Conservation (phyloP, 1,140 invertebrate genomes). For the Tetragnatha versicolor region DNA sequence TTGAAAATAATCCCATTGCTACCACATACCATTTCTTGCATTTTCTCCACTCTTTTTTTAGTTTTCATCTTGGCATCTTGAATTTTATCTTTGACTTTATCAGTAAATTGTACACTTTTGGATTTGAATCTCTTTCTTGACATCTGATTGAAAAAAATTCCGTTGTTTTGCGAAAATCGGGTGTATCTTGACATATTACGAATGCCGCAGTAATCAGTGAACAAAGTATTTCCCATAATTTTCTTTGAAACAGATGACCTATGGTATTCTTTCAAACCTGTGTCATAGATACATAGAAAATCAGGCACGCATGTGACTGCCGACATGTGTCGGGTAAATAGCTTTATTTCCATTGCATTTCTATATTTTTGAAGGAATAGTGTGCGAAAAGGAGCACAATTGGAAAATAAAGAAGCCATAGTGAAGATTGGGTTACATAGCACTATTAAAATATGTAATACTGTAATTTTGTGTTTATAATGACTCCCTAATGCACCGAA, state of each 20-base stretch:
- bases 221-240: too few relatives aligned
- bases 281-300: background rate
- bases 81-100: conserved; percentile 12
- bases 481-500: too few relatives aligned
- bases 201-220: background rate
- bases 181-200: conserved; percentile 19
- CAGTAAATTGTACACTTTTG: conserved; percentile 4
- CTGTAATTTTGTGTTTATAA: too few relatives aligned
- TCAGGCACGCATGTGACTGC: background rate
- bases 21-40: conserved; percentile 32
- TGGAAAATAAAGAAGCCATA: background rate
- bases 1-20: background rate
- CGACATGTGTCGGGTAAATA: background rate
- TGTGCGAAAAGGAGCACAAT: background rate
- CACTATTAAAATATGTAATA: too few relatives aligned
- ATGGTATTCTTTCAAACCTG: background rate
- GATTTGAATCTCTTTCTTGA: conserved; percentile 3
- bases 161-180: background rate
- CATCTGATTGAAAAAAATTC: background rate
- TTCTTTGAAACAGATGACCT: background rate
- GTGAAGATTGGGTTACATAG: too few relatives aligned
- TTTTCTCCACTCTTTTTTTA: conserved; percentile 21
- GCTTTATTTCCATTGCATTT: conserved; percentile 6
- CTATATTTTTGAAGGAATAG: background rate
- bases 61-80: background rate